phyloP scores from a whole-genome alignment of 2,113 vertebrate species.

The Acanthochromis polyacanthus region DNA sequence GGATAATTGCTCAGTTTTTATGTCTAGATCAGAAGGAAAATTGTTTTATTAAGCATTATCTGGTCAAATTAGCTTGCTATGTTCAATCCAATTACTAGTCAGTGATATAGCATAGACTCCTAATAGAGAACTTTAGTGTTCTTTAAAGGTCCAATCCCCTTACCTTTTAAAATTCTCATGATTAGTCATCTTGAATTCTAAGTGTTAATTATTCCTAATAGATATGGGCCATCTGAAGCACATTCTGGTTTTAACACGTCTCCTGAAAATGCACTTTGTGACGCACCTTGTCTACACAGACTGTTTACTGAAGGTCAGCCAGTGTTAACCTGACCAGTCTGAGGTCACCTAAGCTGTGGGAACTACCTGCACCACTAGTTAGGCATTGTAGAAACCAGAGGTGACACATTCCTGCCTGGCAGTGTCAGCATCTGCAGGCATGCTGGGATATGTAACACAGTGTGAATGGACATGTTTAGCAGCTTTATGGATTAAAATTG shows the following conservation, averaged over 20 bases:
- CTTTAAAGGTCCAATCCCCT: too few relatives aligned
- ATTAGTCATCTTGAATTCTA: too few relatives aligned
- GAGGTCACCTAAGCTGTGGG: constrained; percentile 53
- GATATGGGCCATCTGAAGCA: not conserved
- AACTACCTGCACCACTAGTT: constrained; percentile 22
- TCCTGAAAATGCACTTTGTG: not conserved
- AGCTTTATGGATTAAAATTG: not conserved
- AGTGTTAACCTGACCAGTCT: constrained; percentile 55
- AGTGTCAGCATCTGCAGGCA: not conserved
- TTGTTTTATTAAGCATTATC: too few relatives aligned
- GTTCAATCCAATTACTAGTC: too few relatives aligned
- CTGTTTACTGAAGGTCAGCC: constrained; percentile 56
- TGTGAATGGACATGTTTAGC: not conserved
- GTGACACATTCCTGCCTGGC: constrained; percentile 46
- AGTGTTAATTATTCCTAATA: too few relatives aligned
- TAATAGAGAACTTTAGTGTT: too few relatives aligned
- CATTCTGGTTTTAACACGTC: not conserved
- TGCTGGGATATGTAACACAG: constrained; percentile 12
- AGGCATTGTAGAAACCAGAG: constrained; percentile 38
- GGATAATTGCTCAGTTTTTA: too few relatives aligned
- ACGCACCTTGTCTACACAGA: constrained; percentile 32
- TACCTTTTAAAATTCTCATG: too few relatives aligned
- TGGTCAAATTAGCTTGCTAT: too few relatives aligned
- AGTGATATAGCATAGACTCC: too few relatives aligned
- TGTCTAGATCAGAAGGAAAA: too few relatives aligned